Percentiles rank a stretch among this genome's conserved stretches.
Evolutionary conservation across 2,113 vertebrate species (phyloP).

Genomic region (Phrynosoma blainvillii): DNA sequence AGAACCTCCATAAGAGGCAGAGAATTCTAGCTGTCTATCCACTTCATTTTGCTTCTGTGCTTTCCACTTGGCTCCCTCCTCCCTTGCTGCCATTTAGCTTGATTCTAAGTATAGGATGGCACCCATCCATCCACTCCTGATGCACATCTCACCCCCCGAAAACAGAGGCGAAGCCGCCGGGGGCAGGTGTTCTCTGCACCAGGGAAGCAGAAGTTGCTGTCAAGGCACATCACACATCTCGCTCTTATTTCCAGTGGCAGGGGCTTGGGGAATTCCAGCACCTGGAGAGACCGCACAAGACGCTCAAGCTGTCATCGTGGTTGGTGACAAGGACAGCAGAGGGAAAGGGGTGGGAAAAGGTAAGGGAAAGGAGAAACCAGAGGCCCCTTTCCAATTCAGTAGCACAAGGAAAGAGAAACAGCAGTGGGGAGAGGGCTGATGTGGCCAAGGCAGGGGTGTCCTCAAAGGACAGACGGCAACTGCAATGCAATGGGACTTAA

Average conservation of each 20-base stretch:
- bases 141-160: background rate
- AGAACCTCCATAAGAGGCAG: background rate
- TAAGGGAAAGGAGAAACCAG: no score
- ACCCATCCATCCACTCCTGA: background rate
- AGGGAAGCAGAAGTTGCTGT: slow-evolving; percentile 39
- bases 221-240: slow-evolving; percentile 41
- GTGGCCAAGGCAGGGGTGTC: no score
- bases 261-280: slow-evolving; percentile 53
- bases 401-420: background rate
- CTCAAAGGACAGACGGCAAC: no score
- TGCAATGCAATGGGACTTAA: no score
- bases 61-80: background rate
- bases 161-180: background rate
- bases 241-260: slow-evolving; percentile 33
- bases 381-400: background rate
- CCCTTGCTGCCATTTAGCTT: background rate
- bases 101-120: background rate
- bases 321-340: background rate
- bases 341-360: background rate
- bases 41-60: background rate
- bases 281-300: slow-evolving; percentile 23
- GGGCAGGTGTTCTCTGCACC: background rate
- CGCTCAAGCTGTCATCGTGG: background rate
- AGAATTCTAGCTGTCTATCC: background rate
- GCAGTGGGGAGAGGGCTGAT: no score